Conservation (phyloP, 2,888 invertebrate genomes). For the Timema cristinae region DNA sequence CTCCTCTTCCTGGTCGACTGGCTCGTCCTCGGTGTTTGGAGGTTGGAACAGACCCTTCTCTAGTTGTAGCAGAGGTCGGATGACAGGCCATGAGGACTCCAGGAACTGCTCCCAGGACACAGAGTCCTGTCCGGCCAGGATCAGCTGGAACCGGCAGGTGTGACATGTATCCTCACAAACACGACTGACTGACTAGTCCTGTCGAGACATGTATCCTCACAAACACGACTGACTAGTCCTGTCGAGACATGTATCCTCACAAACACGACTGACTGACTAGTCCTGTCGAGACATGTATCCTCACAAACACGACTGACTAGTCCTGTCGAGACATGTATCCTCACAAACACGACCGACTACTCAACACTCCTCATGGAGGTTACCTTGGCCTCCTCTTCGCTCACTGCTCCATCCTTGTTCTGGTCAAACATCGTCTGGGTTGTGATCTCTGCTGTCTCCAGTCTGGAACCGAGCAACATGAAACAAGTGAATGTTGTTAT, state of each 20-base stretch:
- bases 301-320: too few relatives aligned
- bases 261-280: conserved; percentile 36
- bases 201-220: too few relatives aligned
- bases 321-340: too few relatives aligned
- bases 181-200: too few relatives aligned
- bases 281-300: conserved; percentile 44
- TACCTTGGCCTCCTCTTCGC: conserved; percentile 64
- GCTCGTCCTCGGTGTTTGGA: conserved; percentile 39
- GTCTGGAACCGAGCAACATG: conserved; percentile 41
- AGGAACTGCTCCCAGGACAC: conserved; percentile 65
- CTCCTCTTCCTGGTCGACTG: conserved; percentile 22
- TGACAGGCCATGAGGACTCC: conserved; percentile 65
- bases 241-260: too few relatives aligned
- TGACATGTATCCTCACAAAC: not conserved
- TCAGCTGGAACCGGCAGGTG: conserved; percentile 39
- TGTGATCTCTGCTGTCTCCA: conserved; percentile 66
- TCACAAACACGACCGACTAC: too few relatives aligned
- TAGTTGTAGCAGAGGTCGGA: conserved; percentile 75
- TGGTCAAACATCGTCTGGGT: conserved; percentile 77
- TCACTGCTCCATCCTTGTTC: conserved; percentile 83
- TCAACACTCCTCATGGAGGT: too few relatives aligned
- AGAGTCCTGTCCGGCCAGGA: conserved; percentile 55
- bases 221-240: too few relatives aligned
- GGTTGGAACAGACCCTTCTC: conserved; percentile 67
- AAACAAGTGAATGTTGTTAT: not conserved